A percentile compares a stretch with the other conserved stretches of the same genome.
phyloP scores from a whole-genome alignment of 2,113 vertebrate species.

The Ammodytes marinus region DNA sequence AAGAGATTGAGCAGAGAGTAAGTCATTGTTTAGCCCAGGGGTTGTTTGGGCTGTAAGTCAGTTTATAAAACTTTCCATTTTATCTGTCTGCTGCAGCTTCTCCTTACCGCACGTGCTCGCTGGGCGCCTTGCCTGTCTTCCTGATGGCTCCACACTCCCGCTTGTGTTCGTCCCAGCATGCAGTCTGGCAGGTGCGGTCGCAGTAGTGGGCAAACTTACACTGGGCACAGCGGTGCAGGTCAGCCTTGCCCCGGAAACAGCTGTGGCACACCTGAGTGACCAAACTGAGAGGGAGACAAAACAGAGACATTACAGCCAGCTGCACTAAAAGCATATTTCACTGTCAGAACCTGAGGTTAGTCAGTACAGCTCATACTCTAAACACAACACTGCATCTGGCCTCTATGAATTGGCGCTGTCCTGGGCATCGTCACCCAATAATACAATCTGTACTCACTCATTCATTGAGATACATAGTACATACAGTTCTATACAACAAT shows the following conservation, averaged over 20 bases:
- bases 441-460: neutral
- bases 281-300: conserved; percentile 81
- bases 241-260: conserved; percentile 93
- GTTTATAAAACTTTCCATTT: neutral
- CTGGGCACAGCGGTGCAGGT: conserved; percentile 92
- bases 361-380: neutral
- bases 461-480: neutral
- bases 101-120: conserved; percentile 91
- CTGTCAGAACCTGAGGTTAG: neutral
- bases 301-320: neutral
- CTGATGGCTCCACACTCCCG: conserved; percentile 92
- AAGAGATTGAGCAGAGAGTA: neutral
- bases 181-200: conserved; percentile 95
- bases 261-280: conserved; percentile 91
- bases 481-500: neutral
- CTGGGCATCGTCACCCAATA: too few species aligned
- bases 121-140: conserved; percentile 85
- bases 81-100: neutral
- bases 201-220: conserved; percentile 97
- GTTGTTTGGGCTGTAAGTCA: neutral
- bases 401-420: neutral
- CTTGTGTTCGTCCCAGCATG: conserved; percentile 94
- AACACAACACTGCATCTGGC: neutral
- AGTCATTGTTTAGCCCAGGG: neutral
- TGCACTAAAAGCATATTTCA: neutral